Conservation (phyloP, 2,888 invertebrate genomes). For the Apamea anceps region DNA sequence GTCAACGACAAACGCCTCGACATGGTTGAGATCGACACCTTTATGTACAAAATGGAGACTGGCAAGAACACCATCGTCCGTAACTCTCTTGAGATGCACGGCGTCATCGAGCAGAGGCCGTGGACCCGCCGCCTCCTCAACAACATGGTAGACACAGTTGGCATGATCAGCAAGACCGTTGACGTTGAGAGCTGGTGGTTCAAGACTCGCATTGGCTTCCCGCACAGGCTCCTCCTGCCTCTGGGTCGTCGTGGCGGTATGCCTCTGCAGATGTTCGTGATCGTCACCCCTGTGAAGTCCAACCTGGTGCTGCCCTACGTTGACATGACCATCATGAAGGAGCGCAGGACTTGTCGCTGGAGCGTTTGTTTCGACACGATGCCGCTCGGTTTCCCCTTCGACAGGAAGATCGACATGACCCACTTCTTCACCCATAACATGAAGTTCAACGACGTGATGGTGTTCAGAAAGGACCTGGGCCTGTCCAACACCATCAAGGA, state of each 20-base stretch:
- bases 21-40: constrained; percentile 88
- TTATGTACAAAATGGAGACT: constrained; percentile 91
- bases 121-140: constrained; percentile 81
- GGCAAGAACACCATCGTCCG: constrained; percentile 93
- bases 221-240: constrained; percentile 93
- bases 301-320: constrained; percentile 85
- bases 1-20: constrained; percentile 85
- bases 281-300: constrained; percentile 90
- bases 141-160: constrained; percentile 76
- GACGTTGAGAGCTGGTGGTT: constrained; percentile 90
- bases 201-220: constrained; percentile 90
- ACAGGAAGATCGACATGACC: constrained; percentile 91
- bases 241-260: constrained; percentile 92
- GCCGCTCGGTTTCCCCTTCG: constrained; percentile 94
- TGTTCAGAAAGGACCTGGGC: constrained; percentile 91
- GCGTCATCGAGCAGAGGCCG: constrained; percentile 91
- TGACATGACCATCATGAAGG: constrained; percentile 86
- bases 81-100: constrained; percentile 92
- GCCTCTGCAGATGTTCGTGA: constrained; percentile 91
- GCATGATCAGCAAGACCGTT: constrained; percentile 87
- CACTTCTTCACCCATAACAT: constrained; percentile 92
- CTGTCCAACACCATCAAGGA: constrained; percentile 80
- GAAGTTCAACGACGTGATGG: constrained; percentile 91
- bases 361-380: constrained; percentile 90
- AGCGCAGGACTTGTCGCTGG: constrained; percentile 89